Base-by-base conservation (phyloP, 1,140 invertebrate species). In the Chironomus striatipennis region DNA sequence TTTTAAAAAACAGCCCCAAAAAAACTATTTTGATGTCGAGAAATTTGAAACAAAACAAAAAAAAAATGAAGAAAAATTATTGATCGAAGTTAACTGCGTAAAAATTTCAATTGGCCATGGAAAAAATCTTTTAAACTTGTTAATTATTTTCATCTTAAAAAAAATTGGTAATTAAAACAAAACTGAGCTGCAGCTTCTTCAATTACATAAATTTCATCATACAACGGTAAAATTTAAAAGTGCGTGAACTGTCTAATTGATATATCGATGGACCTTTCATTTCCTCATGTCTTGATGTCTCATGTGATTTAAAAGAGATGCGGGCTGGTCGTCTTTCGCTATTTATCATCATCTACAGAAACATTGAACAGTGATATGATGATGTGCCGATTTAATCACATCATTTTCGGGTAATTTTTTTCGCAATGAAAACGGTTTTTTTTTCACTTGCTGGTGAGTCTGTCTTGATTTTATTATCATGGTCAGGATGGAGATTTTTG, bases 31-130 rank as follows among this genome's bases (percentile, higher is more conserved):
- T n/a, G 47, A 57, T 57, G 47, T n/a, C 24, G 47, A n/a, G 47
- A 57, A 57, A 57, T 57, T 57, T 57, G 47, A 57, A 57, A 57
- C 47, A 57, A 57, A n/a, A 57, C 5, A 57, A 57, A n/a, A n/a
- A n/a, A n/a, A n/a, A n/a, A n/a, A n/a, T n/a, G n/a, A n/a, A n/a
- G n/a, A n/a, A 12, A 57, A 57, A 57, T 57, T 57, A 57, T 12
- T 57, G 47, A 34, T 34, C 24, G 24, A 34, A 34, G 24, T 34
- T 34, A 34, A 34, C 12, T 57, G 47, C 12, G 47, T 57, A 57
- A 57, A 57, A 57, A 12, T 57, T 57, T 57, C 47, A 57, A 57
- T 57, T 57, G 12, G 47, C 12, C 12, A 57, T 57, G 43, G 47
- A 34, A 5, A 34, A 34, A 34, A 5, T 34, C 24, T 34, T 34